Percentiles rank a stretch among this genome's conserved stretches.
Evolutionary conservation across 2,797 vertebrate genomes (phyloP).

Genomic region (Phoeniculus purpureus): DNA sequence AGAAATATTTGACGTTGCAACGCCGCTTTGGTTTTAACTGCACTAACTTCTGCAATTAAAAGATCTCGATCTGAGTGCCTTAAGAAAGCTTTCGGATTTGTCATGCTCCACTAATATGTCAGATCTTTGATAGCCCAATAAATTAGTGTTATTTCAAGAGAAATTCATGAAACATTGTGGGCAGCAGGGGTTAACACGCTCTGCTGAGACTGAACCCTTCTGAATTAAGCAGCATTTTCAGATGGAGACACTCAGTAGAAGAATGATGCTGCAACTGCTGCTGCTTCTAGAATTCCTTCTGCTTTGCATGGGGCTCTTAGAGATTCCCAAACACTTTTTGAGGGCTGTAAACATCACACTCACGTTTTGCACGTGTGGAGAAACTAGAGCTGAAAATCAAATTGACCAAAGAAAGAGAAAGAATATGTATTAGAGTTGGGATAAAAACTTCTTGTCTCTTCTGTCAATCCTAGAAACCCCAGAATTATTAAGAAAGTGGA

Average conservation of each 20-base stretch:
- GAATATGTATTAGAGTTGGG: neutral
- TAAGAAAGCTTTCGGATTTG: constrained; percentile 46
- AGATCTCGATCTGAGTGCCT: neutral
- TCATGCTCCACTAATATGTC: constrained; percentile 7
- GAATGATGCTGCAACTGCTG: neutral
- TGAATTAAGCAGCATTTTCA: neutral
- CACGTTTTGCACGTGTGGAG: neutral
- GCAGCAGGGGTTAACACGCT: neutral
- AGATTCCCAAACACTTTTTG: neutral
- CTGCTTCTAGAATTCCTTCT: neutral
- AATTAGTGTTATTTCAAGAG: constrained; percentile 24
- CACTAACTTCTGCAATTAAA: neutral
- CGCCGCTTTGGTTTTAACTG: neutral
- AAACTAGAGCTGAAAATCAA: neutral
- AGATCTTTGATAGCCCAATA: constrained; percentile 19
- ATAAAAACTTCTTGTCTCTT: neutral
- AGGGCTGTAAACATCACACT: neutral
- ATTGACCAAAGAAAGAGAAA: neutral
- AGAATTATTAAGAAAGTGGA: neutral
- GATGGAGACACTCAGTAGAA: neutral
- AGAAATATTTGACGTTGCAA: neutral
- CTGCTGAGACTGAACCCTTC: neutral
- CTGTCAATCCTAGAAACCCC: fast-evolving
- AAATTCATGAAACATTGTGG: neutral
- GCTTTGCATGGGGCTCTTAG: neutral